Percentiles rank a stretch among this genome's conserved stretches.
Conservation (phyloP, 1,140 invertebrate genomes). For the Acromyrmex heyeri region DNA sequence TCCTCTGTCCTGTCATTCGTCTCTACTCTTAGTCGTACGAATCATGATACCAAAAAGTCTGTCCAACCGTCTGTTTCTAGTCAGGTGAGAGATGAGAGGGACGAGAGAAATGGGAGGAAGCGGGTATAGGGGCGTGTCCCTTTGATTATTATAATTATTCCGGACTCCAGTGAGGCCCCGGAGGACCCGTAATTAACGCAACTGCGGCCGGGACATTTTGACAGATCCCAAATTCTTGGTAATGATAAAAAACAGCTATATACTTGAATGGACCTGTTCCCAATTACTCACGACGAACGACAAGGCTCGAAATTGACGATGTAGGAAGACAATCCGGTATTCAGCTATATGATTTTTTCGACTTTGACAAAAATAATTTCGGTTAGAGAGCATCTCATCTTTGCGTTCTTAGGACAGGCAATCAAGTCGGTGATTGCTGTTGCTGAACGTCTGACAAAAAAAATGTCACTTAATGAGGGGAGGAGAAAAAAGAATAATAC, state of each 20-base stretch:
- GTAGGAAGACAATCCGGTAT: constrained; percentile 63
- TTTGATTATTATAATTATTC: constrained; percentile 87
- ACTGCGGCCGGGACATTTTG: constrained; percentile 84
- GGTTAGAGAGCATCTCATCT: neutral
- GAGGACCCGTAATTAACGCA: constrained; percentile 85
- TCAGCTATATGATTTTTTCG: constrained; percentile 21
- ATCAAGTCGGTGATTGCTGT: constrained; percentile 46
- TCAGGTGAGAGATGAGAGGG: constrained; percentile 16
- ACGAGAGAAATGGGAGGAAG: constrained; percentile 21
- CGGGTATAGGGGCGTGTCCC: constrained; percentile 82
- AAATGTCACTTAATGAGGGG: constrained; percentile 51
- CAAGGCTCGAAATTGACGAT: constrained; percentile 28
- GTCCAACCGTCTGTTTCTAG: constrained; percentile 80
- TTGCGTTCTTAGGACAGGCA: constrained; percentile 26
- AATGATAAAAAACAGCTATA: constrained; percentile 83
- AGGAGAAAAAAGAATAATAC: neutral
- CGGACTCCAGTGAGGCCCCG: constrained; percentile 68
- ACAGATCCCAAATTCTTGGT: constrained; percentile 85
- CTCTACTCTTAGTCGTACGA: constrained; percentile 57
- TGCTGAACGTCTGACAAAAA: constrained; percentile 33
- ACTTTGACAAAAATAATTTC: constrained; percentile 30
- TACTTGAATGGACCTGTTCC: constrained; percentile 27
- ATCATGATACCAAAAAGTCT: constrained; percentile 80
- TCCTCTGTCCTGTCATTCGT: constrained; percentile 51
- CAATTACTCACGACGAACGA: constrained; percentile 51